phyloP scores from a whole-genome alignment of 1,140 invertebrate species.

The Atopsyche davidsoni region DNA sequence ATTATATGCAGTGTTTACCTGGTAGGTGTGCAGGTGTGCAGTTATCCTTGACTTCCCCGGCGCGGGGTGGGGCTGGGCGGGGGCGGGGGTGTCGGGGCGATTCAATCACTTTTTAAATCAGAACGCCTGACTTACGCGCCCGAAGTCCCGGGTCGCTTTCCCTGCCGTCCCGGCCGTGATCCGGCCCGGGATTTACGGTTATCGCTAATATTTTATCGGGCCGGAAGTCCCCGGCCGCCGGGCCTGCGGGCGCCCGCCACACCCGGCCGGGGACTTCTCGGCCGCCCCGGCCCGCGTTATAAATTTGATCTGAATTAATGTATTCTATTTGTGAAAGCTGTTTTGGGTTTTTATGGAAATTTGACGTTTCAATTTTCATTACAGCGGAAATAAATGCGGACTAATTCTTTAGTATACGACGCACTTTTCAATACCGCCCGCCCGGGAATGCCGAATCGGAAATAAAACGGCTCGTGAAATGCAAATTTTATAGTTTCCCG shows the following conservation, averaged over 20 bases:
- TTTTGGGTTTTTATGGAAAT: constrained; percentile 6
- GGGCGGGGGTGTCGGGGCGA: neutral
- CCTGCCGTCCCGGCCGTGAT: too few species aligned
- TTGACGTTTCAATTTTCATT: constrained; percentile 15
- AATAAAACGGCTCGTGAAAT: too few species aligned
- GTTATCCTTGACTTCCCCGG: too few species aligned
- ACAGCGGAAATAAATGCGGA: neutral
- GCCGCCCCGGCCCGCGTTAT: constrained; percentile 6
- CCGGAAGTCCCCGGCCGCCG: constrained; percentile 5
- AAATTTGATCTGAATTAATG: constrained; percentile 27
- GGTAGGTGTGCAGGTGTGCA: too few species aligned
- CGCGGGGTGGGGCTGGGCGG: constrained; percentile 1
- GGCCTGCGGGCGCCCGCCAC: neutral
- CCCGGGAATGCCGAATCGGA: too few species aligned
- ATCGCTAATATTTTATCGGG: constrained; percentile 20
- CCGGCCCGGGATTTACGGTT: neutral
- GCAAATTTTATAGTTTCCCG: too few species aligned
- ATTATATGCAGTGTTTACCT: too few species aligned
- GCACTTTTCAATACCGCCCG: too few species aligned
- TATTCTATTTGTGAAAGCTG: constrained; percentile 17
- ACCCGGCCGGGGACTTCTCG: neutral
- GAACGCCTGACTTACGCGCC: too few species aligned
- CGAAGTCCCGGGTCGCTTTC: too few species aligned
- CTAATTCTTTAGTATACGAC: constrained; percentile 1
- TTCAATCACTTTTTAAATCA: neutral